A percentile compares a stretch with the other conserved stretches of the same genome.
These are phyloP conservation scores for Porites lutea DNA, from an alignment of 64 coral and sea anemone genomes.

Conservation along the genomic window DNA sequence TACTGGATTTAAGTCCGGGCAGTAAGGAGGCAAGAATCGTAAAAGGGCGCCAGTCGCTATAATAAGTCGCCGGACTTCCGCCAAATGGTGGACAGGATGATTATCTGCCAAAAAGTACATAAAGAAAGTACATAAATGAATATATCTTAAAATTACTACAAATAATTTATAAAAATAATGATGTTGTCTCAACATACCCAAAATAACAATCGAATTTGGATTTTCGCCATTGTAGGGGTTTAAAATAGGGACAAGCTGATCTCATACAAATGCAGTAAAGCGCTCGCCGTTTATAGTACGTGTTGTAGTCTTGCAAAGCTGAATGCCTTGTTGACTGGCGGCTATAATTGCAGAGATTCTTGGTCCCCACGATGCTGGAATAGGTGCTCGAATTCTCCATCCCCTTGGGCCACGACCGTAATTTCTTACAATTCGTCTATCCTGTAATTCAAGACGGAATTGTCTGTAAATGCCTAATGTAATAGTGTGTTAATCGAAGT, in stretches of 20 bases:
- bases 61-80: not conserved
- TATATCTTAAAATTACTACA: no score
- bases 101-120: no score
- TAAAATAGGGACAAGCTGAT: no score
- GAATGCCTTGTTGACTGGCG: not conserved
- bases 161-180: no score
- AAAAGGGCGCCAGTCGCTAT: not conserved
- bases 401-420: not conserved
- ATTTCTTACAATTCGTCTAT: not conserved
- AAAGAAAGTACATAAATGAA: no score
- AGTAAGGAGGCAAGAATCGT: constrained; percentile 15
- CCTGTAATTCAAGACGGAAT: not conserved
- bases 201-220: not conserved
- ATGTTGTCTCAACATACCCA: no score
- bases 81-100: no score
- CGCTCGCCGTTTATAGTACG: not conserved
- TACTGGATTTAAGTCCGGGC: not conserved
- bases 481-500: no score
- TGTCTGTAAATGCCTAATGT: no score
- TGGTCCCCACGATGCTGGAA: not conserved
- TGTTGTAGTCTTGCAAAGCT: not conserved
- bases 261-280: no score
- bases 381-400: constrained; percentile 3
- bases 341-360: not conserved
- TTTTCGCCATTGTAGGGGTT: not conserved